Base-by-base conservation (phyloP, 2,888 invertebrate genomes). In the Rhopalosiphum nymphaeae region DNA sequence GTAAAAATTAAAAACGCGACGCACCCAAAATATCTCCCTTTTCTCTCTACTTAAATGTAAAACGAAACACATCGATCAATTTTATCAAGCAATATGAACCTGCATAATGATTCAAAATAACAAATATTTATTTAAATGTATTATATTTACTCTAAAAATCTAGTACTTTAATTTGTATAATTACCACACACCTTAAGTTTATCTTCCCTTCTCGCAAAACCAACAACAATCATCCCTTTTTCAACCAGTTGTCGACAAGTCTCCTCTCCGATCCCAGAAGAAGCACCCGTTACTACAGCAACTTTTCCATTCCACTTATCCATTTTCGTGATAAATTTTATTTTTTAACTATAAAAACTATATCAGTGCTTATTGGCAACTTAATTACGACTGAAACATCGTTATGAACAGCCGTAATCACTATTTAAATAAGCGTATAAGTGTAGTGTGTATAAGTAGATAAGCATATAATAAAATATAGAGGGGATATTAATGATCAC, bases 271-370 rank as follows among this genome's bases (percentile, higher is more conserved):
- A 94, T 91, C 13, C 94, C 94, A 49, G 94, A 89, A 53, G 93
- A 93, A 89, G 91, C 46, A 49, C 94, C 94, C 3, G 94, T 94
- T n/a, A 94, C 94, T 25, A 94, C 53, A 25, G 91, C 94, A 2
- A 94, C 86, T 91, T 93, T 94, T 46, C 91, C 94, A n/a, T 44
- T 11, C 91, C 93, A 94, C 9, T 89, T 90, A 9, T 94, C 94
- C 94, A 94, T 94, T 42, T 91, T 84, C 21, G n/a, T n/a, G 3
- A n/a, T n/a, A n/a, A 67, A 67, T n/a, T 13, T n/a, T 61, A 25
- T 11, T n/a, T 61, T n/a, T n/a, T 5, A 13, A 10, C 29, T 61
- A 61, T 29, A 61, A 29, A 67, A 67, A n/a, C n/a, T 67, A n/a
- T 13, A 13, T 0, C n/a, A 1, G n/a, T 13, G 13, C 67, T n/a